Percentiles rank a stretch among this genome's conserved stretches.
Conservation (phyloP, 2,113 vertebrate species). For the Triplophysa dalaica region DNA sequence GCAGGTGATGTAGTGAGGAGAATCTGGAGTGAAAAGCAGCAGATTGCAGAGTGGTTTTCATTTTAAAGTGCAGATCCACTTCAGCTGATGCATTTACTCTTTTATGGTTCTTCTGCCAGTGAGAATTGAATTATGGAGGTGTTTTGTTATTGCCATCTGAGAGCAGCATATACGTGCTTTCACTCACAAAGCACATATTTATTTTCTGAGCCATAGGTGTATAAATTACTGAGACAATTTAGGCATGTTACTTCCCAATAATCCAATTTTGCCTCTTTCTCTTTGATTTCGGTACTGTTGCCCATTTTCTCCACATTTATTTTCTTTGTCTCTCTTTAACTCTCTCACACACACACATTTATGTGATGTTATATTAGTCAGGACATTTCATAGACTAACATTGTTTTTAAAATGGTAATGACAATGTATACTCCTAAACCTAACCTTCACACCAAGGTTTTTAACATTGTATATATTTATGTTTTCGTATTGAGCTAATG, state of each 20-base stretch:
- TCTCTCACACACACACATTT: background rate
- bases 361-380: too few relatives aligned
- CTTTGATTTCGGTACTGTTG: background rate
- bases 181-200: slow-evolving; percentile 14
- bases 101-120: slow-evolving; percentile 29
- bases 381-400: too few relatives aligned
- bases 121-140: slow-evolving; percentile 24
- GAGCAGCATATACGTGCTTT: background rate
- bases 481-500: too few relatives aligned
- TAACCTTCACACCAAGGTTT: too few relatives aligned
- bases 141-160: slow-evolving; percentile 35
- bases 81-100: background rate
- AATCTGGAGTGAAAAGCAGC: slow-evolving; percentile 5
- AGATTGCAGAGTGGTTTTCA: slow-evolving; percentile 23
- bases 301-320: background rate
- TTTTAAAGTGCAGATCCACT: background rate
- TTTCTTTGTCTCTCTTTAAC: background rate
- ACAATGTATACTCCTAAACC: too few relatives aligned
- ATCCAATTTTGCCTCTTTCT: background rate
- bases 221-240: background rate
- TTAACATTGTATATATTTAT: too few relatives aligned
- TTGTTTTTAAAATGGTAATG: too few relatives aligned
- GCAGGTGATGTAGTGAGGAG: background rate
- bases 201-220: background rate
- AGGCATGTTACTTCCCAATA: background rate